Percentiles rank a stretch among this genome's conserved stretches.
These are phyloP conservation scores for Timandra comae DNA, from an alignment of 2,888 invertebrate species.

Conservation along the genomic window DNA sequence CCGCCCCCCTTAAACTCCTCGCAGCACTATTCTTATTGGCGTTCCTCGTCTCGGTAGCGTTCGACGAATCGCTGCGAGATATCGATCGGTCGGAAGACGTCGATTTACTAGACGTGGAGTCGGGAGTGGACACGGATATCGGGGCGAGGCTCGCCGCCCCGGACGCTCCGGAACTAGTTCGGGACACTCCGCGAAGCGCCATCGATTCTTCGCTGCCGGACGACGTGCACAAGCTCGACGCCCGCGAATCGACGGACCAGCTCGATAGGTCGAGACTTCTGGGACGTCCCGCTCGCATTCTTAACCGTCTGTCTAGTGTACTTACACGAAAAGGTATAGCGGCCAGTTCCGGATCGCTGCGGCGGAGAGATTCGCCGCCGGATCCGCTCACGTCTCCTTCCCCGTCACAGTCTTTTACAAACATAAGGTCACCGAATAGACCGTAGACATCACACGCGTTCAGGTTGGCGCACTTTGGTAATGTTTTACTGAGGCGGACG, in stretches of 20 bases:
- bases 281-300: conserved; percentile 89
- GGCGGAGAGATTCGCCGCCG: conserved; percentile 83
- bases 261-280: conserved; percentile 89
- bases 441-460: conserved; percentile 91
- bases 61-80: conserved; percentile 50
- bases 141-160: conserved; percentile 77
- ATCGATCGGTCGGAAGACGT: conserved; percentile 57
- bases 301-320: conserved; percentile 86
- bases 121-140: conserved; percentile 66
- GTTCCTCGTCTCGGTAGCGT: conserved; percentile 31
- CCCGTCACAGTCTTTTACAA: conserved; percentile 91
- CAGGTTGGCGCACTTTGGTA: conserved; percentile 84
- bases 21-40: conserved; percentile 43
- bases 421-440: conserved; percentile 91
- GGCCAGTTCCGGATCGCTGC: conserved; percentile 90
- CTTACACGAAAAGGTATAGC: conserved; percentile 89
- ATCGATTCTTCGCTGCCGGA: conserved; percentile 92
- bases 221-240: conserved; percentile 87
- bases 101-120: conserved; percentile 59
- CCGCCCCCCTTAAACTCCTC: conserved; percentile 58
- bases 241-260: conserved; percentile 91
- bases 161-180: conserved; percentile 86
- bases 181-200: conserved; percentile 83
- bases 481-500: conserved; percentile 84
- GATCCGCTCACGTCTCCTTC: conserved; percentile 83